Percentiles rank a stretch among this genome's conserved stretches.
These are phyloP conservation scores for Sebastes reedi DNA, from an alignment of 2,797 vertebrate species.

Conservation along the genomic window DNA sequence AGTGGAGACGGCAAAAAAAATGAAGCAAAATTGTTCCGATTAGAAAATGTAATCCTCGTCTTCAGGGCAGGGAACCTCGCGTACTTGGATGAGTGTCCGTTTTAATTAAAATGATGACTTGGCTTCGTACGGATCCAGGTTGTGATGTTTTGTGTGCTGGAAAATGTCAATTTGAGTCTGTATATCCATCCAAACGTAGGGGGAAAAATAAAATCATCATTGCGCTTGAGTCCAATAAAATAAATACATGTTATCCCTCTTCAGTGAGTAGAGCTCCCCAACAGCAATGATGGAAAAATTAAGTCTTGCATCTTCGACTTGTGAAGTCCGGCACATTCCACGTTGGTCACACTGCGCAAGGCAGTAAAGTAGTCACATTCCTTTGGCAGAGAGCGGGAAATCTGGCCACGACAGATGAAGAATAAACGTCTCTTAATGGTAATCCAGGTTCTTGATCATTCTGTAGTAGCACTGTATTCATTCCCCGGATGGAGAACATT, in stretches of 20 bases:
- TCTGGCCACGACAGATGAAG: conserved; percentile 2
- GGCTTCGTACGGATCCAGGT: conserved; percentile 48
- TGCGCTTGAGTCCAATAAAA: conserved; percentile 32
- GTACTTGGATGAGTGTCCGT: conserved; percentile 38
- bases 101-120: conserved; percentile 43
- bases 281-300: conserved; percentile 6
- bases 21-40: conserved; percentile 46
- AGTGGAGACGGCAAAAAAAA: conserved; percentile 65
- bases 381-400: conserved; percentile 28
- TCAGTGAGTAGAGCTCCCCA: conserved; percentile 19
- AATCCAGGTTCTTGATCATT: conserved; percentile 65
- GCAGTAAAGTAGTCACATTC: conserved; percentile 41
- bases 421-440: conserved; percentile 34
- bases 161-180: conserved; percentile 43
- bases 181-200: conserved; percentile 47
- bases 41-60: conserved; percentile 79
- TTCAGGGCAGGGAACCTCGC: conserved; percentile 33
- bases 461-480: conserved; percentile 8
- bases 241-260: conserved; percentile 53
- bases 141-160: conserved; percentile 20
- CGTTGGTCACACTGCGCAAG: conserved; percentile 8
- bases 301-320: conserved; percentile 47
- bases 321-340: conserved; percentile 46
- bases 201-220: not conserved
- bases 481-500: conserved; percentile 23